Evolutionary conservation across 1,140 invertebrate genomes (phyloP), one percentile per base, ranked within the genome.

Genomic region (Ylistrum balloti): DNA sequence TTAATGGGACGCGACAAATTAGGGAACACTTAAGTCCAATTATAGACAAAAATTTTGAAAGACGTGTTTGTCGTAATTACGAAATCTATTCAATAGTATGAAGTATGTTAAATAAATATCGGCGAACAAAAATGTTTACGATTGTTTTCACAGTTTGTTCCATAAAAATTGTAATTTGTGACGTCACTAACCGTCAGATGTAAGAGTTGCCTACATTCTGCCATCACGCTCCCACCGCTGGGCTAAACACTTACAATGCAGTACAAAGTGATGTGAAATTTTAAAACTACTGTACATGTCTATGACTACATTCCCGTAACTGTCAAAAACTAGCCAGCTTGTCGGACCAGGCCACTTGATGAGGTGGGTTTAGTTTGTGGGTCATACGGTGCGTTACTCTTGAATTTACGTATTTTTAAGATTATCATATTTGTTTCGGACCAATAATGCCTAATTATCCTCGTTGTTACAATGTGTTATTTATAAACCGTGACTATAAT

Each of bases 311-410:
- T 74, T 5, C 22, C 56, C 56, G 13, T 74, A n/a, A n/a, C 56
- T 74, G n/a, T 5, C 56, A 74, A 28, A 74, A 28, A 9, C 56
- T 28, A 28, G n/a, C n/a, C 22, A n/a, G 28, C 56, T 3, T 28
- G 22, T 9, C n/a, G 15, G 56, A 74, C 56, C 28, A 74, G 22
- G 13, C 56, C 56, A 74, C 56, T 28, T 74, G 56, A 28, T 5
- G 2, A 28, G 2, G 56, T 74, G 11, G 35, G 35, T 13, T 13
- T 38, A 74, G n/a, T 74, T 74, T 28, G 56, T 7, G 17, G 56
- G n/a, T 74, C 56, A 74, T n/a, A 74, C 56, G n/a, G 56, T 74
- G 56, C 28, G 56, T 74, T 74, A 2, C n/a, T 45, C 41, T 45
- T 17, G 41, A 45, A 0, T 45, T 45, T 9, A 17, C 41, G 17